Base-by-base conservation (phyloP, 2,797 vertebrate species). In the Sardinella longiceps region DNA sequence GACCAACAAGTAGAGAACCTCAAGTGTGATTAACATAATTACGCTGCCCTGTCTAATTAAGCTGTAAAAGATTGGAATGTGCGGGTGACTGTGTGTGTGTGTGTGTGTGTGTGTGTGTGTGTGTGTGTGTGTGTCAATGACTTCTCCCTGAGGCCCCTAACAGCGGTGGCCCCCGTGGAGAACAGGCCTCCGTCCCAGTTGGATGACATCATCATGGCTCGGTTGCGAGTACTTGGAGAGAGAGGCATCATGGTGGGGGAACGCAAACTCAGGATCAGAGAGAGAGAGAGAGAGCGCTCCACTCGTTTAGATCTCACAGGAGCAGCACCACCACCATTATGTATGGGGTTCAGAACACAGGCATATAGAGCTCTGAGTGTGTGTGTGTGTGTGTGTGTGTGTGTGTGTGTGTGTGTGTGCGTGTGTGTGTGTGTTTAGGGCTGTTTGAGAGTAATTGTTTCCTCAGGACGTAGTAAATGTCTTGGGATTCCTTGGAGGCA, bases 1-100 rank as follows among this genome's bases (percentile, higher is more conserved):
- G 70, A 77, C 12, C 18, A 77, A 77, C 70, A 77, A 77, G 70
- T 77, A 77, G 70, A 77, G 5, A 37, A 77, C 43, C 70, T n/a
- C 37, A 77, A 39, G 70, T 77, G 70, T 77, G 70, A 77, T 77
- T 77, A 77, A 43, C 70, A 77, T 77, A 77, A 77, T 77, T 43
- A 77, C 37, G 33, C 70, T 77, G 70, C 70, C 37, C 70, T 10
- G 70, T 77, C 70, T 77, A 77, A 77, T 77, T 77, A 77, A 77
- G 70, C 70, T 20, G 39, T 77, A 77, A 77, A 77, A 43, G 37
- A 23, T 37, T 77, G 70, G 70, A 77, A 77, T 77, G 70, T 25
- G 28, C 33, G 28, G 3, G 63, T 5, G 63, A 14, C 28, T 70
- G 30, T 33, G 63, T 33, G 28, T 28, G n/a, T 63, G 58, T 1